These are phyloP conservation scores for Creontiades dilutus DNA, from an alignment of 2,888 invertebrate genomes.

Conservation along the genomic window DNA sequence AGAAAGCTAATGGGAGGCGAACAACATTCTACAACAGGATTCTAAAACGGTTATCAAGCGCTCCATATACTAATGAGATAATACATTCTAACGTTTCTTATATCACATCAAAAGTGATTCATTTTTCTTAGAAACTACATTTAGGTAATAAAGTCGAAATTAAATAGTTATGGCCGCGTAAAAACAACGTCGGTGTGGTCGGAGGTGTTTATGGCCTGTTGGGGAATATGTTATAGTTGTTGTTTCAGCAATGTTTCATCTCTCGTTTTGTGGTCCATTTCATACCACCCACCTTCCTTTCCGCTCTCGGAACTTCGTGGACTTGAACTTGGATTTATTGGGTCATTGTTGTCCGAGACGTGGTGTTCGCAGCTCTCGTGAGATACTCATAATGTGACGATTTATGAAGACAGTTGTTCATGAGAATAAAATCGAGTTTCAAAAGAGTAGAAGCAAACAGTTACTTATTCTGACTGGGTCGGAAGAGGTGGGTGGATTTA, in stretches of 20 bases:
- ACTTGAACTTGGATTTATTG: neutral
- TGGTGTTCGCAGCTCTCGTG: neutral
- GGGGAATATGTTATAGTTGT: neutral
- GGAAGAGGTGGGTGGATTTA: too few relatives aligned
- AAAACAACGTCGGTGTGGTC: neutral
- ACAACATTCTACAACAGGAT: too few relatives aligned
- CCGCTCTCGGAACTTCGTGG: neutral
- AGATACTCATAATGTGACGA: neutral
- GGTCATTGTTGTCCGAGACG: neutral
- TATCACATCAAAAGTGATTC: too few relatives aligned
- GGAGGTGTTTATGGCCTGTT: neutral
- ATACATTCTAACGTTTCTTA: too few relatives aligned
- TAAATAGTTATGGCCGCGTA: neutral
- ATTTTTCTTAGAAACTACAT: too few relatives aligned
- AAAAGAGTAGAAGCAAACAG: too few relatives aligned
- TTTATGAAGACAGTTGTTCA: too few relatives aligned
- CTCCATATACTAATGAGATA: too few relatives aligned
- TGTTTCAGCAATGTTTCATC: slow-evolving; percentile 7
- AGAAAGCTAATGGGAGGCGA: too few relatives aligned
- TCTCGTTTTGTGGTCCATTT: neutral
- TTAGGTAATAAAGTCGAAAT: neutral
- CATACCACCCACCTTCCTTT: slow-evolving; percentile 7
- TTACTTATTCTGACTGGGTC: too few relatives aligned
- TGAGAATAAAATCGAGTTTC: too few relatives aligned
- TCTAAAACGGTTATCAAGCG: too few relatives aligned